Evolutionary conservation across 2,888 invertebrate genomes (phyloP).

Genomic region (Melolontha melolontha): DNA sequence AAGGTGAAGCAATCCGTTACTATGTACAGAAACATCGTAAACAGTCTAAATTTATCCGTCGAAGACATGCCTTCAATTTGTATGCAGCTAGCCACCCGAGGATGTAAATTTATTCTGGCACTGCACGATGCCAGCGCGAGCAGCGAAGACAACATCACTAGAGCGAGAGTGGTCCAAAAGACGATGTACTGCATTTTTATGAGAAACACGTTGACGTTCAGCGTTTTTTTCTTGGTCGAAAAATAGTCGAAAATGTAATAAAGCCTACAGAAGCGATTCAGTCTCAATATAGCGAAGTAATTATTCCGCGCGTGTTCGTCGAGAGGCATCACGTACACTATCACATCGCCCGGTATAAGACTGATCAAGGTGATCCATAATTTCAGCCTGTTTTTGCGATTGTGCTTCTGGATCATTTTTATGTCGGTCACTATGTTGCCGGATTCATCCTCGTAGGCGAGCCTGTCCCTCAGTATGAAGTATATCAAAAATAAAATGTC

Average conservation of each 20-base stretch:
- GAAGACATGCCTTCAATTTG: slow-evolving; percentile 9
- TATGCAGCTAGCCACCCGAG: slow-evolving; percentile 9
- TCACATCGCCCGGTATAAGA: slow-evolving; percentile 37
- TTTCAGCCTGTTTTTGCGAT: slow-evolving; percentile 21
- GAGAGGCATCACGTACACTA: slow-evolving; percentile 13
- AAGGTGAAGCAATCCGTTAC: slow-evolving; percentile 22
- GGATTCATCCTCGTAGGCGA: slow-evolving; percentile 40
- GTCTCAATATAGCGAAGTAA: slow-evolving; percentile 22
- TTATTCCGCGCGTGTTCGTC: neutral
- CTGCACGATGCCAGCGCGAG: slow-evolving; percentile 6
- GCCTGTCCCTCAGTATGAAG: slow-evolving; percentile 33
- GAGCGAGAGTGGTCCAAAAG: slow-evolving; percentile 21
- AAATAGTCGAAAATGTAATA: slow-evolving; percentile 39
- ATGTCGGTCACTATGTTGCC: slow-evolving; percentile 37
- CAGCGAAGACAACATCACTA: slow-evolving; percentile 11
- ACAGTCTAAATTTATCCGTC: slow-evolving; percentile 17
- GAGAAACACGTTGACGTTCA: slow-evolving; percentile 35
- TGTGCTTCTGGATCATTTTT: slow-evolving; percentile 20
- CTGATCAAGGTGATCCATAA: slow-evolving; percentile 34
- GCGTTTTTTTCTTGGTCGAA: slow-evolving; percentile 20
- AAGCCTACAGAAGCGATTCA: slow-evolving; percentile 37
- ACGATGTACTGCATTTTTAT: slow-evolving; percentile 28
- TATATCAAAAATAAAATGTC: slow-evolving; percentile 32
- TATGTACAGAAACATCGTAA: slow-evolving; percentile 26
- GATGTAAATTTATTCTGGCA: slow-evolving; percentile 22